Evolutionary conservation across 2,888 invertebrate genomes (phyloP).

Genomic region (Euclidia mi): DNA sequence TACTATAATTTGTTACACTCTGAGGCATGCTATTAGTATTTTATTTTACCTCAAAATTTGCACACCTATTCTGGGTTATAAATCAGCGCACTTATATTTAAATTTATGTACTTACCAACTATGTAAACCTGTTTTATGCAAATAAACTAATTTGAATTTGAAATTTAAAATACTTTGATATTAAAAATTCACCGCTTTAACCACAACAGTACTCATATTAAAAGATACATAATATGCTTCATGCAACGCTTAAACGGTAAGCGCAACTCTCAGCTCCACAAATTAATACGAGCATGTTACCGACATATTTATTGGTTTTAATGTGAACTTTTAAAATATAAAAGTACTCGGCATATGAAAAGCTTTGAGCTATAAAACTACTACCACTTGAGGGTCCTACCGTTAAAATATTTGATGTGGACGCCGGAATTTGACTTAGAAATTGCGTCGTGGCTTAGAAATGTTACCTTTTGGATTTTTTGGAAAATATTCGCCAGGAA

Average conservation of each 20-base stretch:
- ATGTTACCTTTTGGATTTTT: constrained; percentile 27
- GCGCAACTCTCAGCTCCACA: constrained; percentile 27
- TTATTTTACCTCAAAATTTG: too few relatives aligned
- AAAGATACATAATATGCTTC: constrained; percentile 40
- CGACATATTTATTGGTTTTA: constrained; percentile 56
- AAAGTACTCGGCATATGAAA: constrained; percentile 56
- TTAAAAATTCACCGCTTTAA: constrained; percentile 17
- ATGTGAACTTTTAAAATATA: constrained; percentile 61
- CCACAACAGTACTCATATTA: constrained; percentile 29
- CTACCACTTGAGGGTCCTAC: constrained; percentile 53
- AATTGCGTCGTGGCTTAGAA: constrained; percentile 26
- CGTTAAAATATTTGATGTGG: constrained; percentile 50
- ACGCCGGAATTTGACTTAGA: constrained; percentile 45
- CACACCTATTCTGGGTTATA: too few relatives aligned
- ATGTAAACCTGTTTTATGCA: too few relatives aligned
- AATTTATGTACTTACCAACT: too few relatives aligned
- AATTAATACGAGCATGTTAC: too few relatives aligned
- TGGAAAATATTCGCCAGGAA: constrained; percentile 22
- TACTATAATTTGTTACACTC: too few relatives aligned
- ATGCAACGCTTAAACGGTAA: constrained; percentile 26
- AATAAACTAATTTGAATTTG: too few relatives aligned
- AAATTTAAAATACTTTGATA: constrained; percentile 2
- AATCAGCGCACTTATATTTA: too few relatives aligned
- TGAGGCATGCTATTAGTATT: too few relatives aligned
- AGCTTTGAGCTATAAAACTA: constrained; percentile 54